phyloP scores from a whole-genome alignment of 2,797 vertebrate genomes.

The Amblyopsis hoosieri region DNA sequence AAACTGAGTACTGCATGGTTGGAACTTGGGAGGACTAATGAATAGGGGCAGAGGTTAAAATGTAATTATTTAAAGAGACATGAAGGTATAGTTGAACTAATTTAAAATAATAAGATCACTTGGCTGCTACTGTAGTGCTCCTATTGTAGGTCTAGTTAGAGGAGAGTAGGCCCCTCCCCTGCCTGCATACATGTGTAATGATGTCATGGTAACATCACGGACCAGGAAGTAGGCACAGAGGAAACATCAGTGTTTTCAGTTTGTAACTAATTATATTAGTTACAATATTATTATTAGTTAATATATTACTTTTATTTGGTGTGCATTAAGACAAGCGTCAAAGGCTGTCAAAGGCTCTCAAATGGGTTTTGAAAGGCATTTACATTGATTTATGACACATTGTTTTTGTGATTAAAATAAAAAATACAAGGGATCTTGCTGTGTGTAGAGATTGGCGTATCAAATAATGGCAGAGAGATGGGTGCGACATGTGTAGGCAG shows the following conservation, averaged over 20 bases:
- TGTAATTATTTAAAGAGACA: background rate
- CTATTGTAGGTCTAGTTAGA: slow-evolving; percentile 1
- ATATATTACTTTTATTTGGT: background rate
- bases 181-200: slow-evolving; percentile 31
- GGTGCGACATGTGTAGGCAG: slow-evolving; percentile 54
- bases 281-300: too few species aligned
- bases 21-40: background rate
- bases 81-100: background rate
- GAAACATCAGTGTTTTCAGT: background rate
- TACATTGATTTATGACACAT: background rate
- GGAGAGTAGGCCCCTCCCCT: slow-evolving; percentile 44
- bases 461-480: slow-evolving; percentile 22
- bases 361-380: background rate
- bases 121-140: background rate
- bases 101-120: slow-evolving; percentile 15
- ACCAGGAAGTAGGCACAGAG: slow-evolving; percentile 47
- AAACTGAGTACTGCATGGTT: too few species aligned
- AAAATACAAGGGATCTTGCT: background rate
- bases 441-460: background rate
- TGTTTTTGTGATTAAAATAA: background rate
- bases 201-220: slow-evolving; percentile 47
- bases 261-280: background rate
- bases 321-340: background rate
- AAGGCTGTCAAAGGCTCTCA: background rate
- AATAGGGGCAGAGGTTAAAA: background rate